These are phyloP conservation scores for Cheumatopsyche charites DNA, from an alignment of 1,140 invertebrate genomes.

Conservation along the genomic window DNA sequence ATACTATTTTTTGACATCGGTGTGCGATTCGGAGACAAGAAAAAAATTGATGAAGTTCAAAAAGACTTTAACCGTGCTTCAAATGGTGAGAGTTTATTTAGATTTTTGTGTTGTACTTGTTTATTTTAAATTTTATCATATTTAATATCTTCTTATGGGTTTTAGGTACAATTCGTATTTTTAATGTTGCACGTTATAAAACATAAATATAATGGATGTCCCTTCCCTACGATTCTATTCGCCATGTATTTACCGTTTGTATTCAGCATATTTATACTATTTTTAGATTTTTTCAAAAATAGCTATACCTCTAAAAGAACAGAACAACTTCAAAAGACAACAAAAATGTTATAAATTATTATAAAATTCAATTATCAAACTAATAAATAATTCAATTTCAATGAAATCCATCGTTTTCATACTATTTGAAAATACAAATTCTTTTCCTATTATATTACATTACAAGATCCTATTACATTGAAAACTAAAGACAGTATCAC, in stretches of 20 bases:
- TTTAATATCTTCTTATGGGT: constrained; percentile 1
- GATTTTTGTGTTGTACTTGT: background rate
- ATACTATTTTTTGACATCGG: constrained; percentile 50
- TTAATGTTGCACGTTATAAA: background rate
- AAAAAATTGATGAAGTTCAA: constrained; percentile 44
- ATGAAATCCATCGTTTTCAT: no score
- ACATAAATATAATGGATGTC: background rate
- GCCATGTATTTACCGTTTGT: background rate
- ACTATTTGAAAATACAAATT: no score
- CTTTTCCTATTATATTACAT: no score
- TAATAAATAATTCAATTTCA: no score
- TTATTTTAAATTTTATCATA: constrained; percentile 6
- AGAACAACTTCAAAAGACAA: background rate
- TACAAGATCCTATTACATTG: no score
- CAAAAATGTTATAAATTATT: background rate
- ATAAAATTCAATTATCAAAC: no score
- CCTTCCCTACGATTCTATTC: background rate
- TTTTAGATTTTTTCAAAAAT: constrained; percentile 18
- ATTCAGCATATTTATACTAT: constrained; percentile 1
- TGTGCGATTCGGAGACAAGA: constrained; percentile 38
- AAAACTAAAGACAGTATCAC: no score
- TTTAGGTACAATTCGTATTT: constrained; percentile 26
- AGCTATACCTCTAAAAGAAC: background rate
- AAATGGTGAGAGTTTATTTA: constrained; percentile 50
- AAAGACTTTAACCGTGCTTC: constrained; percentile 53